phyloP scores from a whole-genome alignment of 2,888 invertebrate species.

The Tiphia femorata region DNA sequence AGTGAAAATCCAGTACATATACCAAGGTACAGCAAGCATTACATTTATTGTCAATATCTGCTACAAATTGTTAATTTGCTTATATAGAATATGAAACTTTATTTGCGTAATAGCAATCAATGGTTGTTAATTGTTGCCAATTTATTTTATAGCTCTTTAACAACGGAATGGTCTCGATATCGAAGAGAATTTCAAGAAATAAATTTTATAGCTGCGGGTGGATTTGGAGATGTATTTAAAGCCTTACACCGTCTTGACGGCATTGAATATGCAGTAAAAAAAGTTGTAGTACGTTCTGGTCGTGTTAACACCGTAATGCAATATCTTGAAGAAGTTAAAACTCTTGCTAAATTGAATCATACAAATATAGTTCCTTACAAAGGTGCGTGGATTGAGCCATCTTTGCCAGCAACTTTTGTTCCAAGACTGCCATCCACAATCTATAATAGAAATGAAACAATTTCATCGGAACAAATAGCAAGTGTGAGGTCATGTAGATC shows the following conservation, averaged over 20 bases:
- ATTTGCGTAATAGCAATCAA: neutral
- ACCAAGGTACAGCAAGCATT: conserved; percentile 45
- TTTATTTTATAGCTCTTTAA: conserved; percentile 31
- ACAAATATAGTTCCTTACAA: conserved; percentile 86
- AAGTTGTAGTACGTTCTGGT: conserved; percentile 77
- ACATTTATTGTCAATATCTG: conserved; percentile 18
- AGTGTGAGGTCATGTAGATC: no score
- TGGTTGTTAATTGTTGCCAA: conserved; percentile 17
- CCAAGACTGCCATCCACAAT: conserved; percentile 6
- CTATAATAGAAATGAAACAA: neutral
- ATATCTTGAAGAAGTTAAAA: conserved; percentile 83
- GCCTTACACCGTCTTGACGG: conserved; percentile 83
- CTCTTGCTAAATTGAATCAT: conserved; percentile 83
- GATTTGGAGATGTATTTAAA: conserved; percentile 83
- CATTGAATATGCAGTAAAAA: conserved; percentile 84
- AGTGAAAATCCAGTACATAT: conserved; percentile 45
- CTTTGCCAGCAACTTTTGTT: conserved; percentile 20
- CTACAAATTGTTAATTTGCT: no score
- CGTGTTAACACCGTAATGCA: conserved; percentile 76
- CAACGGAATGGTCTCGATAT: conserved; percentile 75
- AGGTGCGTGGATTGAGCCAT: conserved; percentile 84
- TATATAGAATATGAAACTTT: no score
- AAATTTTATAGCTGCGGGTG: conserved; percentile 79
- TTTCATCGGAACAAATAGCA: neutral
- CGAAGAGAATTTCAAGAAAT: conserved; percentile 79